Evolutionary conservation across 2,888 invertebrate species (phyloP), one percentile per base, ranked within the genome.

Genomic region (Cybosia mesomella): DNA sequence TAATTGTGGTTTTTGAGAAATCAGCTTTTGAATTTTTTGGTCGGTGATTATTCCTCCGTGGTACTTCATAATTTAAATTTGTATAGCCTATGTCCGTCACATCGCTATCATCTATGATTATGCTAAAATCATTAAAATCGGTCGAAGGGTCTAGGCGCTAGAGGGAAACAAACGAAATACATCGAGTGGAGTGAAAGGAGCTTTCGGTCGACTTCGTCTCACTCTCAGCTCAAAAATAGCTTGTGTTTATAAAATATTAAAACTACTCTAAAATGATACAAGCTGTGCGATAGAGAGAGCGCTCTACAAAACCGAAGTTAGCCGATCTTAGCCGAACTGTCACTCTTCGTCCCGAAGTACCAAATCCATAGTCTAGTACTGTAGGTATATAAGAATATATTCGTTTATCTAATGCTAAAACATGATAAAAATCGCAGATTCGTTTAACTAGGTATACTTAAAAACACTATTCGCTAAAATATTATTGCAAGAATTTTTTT

Each of bases 371-470:
- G 49, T 18, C 18, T 49, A 5, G 49, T 49, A 43, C 18, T 43
- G 43, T 69, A n/a, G n/a, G n/a, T n/a, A 67, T 70, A 73, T 63
- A 73, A 73, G 73, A 60, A 58, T 21, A 32, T 58, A 68, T 65
- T 62, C 66, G 67, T 71, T 61, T 69, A 73, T 74, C 76, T 77
- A 76, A 83, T 70, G 18, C 71, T 75, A 70, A 73, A 70, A 78
- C 62, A 71, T 73, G 73, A 80, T 74, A 72, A 73, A 81, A 82
- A 78, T 80, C 81, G 78, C 80, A 78, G 76, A 79, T 79, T 60
- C 55, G 70, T 72, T 69, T 73, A 78, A 63, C 67, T 66, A 59
- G 28, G 34, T 80, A 77, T 61, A 66, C 28, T 64, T 68, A 68
- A 77, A 67, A 73, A 69, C 49, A 70, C 79, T 79, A 81, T 72